Base-by-base conservation (phyloP, 2,113 vertebrate species). In the Suricata suricatta region DNA sequence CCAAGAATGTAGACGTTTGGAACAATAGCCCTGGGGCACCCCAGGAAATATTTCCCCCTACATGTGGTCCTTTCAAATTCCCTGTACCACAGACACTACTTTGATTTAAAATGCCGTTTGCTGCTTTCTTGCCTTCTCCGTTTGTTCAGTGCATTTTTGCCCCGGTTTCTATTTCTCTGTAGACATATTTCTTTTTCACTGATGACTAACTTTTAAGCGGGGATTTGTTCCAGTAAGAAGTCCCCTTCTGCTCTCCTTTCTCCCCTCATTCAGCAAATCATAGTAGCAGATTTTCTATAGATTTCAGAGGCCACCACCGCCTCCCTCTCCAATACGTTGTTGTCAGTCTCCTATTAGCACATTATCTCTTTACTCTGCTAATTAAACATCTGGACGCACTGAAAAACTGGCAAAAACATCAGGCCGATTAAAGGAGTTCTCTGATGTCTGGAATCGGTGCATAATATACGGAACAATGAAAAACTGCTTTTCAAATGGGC, bases 101-200 rank as follows among this genome's bases (percentile, higher is more conserved):
- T 97, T 96, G 90, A 96, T 97, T 96, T 98, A 97, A 97, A 97
- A 98, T 82, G 69, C 94, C 93, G 76, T 96, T 96, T 97, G 69
- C 25, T 96, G 90, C 81, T 76, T 92, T 68, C 64, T 92, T 90
- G 80, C 38, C 60, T 92, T 88, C 2, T 17, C 87, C 90, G 50
- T 95, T 97, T 92, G 77, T 74, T 96, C 72, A 79, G 47, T 96
- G 64, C 80, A 35, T 82, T 93, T 97, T 72, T 97, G 88, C 54
- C 38, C 60, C 38, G 21, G 54, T 96, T 95, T 81, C 81, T 89
- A 47, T 86, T 82, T 97, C n/a, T 64, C 68, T 90, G 74, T 41
- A 66, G 47, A 89, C 31, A 44, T 87, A 66, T 66, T 83, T 94
- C 81, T 88, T 93, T 96, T 95, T 80, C 71, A 90, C 35, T 79